phyloP scores from a whole-genome alignment of 37 sponge, comb jelly and placozoan species.

The Cladorhizidae sp. region DNA sequence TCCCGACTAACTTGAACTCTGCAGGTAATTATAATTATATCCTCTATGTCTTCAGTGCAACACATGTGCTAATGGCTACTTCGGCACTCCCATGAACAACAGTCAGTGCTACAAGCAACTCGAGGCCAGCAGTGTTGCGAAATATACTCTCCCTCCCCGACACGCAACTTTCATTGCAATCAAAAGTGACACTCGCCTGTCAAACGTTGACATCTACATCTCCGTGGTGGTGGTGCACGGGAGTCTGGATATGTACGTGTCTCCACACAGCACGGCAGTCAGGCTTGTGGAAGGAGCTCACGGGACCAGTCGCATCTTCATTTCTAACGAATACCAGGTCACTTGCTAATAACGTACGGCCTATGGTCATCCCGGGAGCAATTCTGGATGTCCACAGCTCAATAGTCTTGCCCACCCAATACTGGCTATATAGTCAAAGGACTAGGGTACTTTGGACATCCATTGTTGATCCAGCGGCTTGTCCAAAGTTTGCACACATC shows the following conservation, averaged over 20 bases:
- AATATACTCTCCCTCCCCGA: not conserved
- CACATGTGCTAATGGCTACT: not conserved
- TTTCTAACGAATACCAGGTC: too few relatives aligned
- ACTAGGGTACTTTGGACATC: too few relatives aligned
- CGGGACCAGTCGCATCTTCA: too few relatives aligned
- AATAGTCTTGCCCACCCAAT: too few relatives aligned
- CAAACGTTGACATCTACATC: not conserved
- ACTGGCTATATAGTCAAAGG: too few relatives aligned
- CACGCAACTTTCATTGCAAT: not conserved
- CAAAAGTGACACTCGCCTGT: not conserved
- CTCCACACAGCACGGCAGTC: not conserved
- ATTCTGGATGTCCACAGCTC: too few relatives aligned
- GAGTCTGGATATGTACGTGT: not conserved
- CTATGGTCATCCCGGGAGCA: too few relatives aligned
- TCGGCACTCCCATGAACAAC: not conserved
- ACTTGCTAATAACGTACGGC: too few relatives aligned
- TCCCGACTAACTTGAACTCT: too few relatives aligned
- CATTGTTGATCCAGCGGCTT: too few relatives aligned
- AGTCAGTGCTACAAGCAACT: conserved; percentile 6
- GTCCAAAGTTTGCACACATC: too few relatives aligned
- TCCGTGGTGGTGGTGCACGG: not conserved
- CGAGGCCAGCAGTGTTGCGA: not conserved
- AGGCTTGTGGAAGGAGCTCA: not conserved
- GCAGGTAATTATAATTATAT: too few relatives aligned
- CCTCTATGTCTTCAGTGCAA: not conserved